Percentiles rank a stretch among this genome's conserved stretches.
These are phyloP conservation scores for Ifrita kowaldi DNA, from an alignment of 2,113 vertebrate genomes.

Conservation along the genomic window DNA sequence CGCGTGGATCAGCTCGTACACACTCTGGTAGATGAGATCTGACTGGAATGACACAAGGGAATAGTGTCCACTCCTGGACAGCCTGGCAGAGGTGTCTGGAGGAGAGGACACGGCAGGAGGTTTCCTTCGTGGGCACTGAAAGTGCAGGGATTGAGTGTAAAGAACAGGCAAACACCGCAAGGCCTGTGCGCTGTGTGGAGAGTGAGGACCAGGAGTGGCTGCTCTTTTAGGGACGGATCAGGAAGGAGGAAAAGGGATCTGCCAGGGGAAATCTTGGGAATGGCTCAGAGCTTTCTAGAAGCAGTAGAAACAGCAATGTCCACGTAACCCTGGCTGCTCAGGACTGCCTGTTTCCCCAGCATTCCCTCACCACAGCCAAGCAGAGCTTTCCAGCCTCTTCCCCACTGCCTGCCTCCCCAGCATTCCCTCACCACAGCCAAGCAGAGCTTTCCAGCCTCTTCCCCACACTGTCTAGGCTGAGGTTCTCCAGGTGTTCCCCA, in stretches of 20 bases:
- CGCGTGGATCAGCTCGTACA: background rate
- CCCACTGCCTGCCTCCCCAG: background rate
- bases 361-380: background rate
- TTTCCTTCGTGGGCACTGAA: background rate
- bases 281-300: background rate
- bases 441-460: background rate
- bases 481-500: background rate
- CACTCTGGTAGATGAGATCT: conserved; percentile 4
- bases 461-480: background rate
- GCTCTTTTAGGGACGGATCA: background rate
- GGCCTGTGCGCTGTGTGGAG: accelerated
- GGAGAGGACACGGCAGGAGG: background rate
- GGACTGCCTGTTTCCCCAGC: background rate
- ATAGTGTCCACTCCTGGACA: accelerated
- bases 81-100: background rate
- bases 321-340: background rate
- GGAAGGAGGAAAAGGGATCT: background rate
- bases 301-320: background rate
- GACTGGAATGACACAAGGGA: background rate
- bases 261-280: background rate
- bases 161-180: background rate
- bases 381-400: background rate
- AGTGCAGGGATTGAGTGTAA: accelerated
- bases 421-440: background rate
- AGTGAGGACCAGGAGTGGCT: background rate